Base-by-base conservation (phyloP, 2,888 invertebrate species). In the Metalampra italica region DNA sequence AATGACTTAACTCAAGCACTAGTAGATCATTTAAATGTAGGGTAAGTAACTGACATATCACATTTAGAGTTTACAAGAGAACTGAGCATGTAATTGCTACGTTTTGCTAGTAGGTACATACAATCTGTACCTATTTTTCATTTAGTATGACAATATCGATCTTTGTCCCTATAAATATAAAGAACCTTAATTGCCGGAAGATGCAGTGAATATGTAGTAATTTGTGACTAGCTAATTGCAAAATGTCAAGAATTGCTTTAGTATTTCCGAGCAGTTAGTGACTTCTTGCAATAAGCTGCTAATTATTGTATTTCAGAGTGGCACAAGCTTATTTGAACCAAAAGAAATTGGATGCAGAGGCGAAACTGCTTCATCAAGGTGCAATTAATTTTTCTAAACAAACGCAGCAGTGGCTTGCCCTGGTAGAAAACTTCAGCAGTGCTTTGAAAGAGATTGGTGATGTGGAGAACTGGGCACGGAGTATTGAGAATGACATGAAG, bases 271-370 rank as follows among this genome's bases (percentile, higher is more conserved):
- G 22, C 22, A 22, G 22, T 22, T 22, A 22, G 22, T 22, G 22
- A 22, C 22, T 3, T 22, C 22, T 22, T 22, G 22, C 5, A 22
- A 22, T 22, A 22, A 22, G 2, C 22, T 22, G 22, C 2, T 5
- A 22, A 22, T 39, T 15, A 14, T 5, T 39, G 12, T 39, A 9
- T 86, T 90, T 56, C 82, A 97, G 98, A 9, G 98, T 99, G 3
- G 98, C 99, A 0, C 98, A 98, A 86, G 99, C 99, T 0, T 99
- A 99, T 79, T 90, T 98, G 40, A 99, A 99, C 80, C 99, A 99
- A 81, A 98, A 98, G 79, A 95, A 98, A 69, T 89, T 99, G 47
- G 99, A 99, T 83, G 96, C 97, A 1, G 99, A 99, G 90, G 98
- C 98, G 0, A 98, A 99, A 76, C 94, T 97, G 58, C 88, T 99